phyloP scores from a whole-genome alignment of 2,113 vertebrate species.

The Halcyon malimbica region DNA sequence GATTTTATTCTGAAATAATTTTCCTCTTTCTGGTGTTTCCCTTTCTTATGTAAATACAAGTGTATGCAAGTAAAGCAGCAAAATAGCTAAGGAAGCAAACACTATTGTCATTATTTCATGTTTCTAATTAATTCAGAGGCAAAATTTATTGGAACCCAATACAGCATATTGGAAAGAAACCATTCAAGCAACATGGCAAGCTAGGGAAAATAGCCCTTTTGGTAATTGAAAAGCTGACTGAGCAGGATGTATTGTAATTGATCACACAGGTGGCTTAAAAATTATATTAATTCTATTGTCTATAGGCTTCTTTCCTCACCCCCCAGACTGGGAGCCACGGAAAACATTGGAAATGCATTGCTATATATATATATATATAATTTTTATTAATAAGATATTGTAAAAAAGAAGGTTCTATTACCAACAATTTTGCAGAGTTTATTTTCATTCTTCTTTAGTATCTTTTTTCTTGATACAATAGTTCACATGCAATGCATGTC shows the following conservation, averaged over 20 bases:
- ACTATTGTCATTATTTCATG: background rate
- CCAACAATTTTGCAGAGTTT: background rate
- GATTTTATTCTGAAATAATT: background rate
- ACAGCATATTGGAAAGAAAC: slow-evolving; percentile 35
- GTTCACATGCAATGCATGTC: background rate
- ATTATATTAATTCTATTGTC: background rate
- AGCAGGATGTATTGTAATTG: slow-evolving; percentile 40
- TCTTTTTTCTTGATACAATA: background rate
- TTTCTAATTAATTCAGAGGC: slow-evolving; percentile 41
- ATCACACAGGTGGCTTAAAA: slow-evolving; percentile 24
- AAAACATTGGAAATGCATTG: background rate
- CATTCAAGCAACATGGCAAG: background rate
- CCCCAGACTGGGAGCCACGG: background rate
- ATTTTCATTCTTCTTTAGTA: background rate
- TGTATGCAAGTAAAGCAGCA: background rate
- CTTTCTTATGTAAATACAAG: background rate
- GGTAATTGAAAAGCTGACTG: slow-evolving; percentile 44
- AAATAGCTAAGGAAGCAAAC: background rate
- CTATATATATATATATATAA: background rate
- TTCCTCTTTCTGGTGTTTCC: background rate
- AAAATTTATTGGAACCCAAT: slow-evolving; percentile 64
- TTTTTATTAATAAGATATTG: background rate
- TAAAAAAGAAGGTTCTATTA: background rate
- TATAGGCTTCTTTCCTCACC: background rate
- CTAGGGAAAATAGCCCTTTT: slow-evolving; percentile 27